A percentile compares a stretch with the other conserved stretches of the same genome.
Evolutionary conservation across 2,797 vertebrate species (phyloP).

Genomic region (Liparis tanakae): DNA sequence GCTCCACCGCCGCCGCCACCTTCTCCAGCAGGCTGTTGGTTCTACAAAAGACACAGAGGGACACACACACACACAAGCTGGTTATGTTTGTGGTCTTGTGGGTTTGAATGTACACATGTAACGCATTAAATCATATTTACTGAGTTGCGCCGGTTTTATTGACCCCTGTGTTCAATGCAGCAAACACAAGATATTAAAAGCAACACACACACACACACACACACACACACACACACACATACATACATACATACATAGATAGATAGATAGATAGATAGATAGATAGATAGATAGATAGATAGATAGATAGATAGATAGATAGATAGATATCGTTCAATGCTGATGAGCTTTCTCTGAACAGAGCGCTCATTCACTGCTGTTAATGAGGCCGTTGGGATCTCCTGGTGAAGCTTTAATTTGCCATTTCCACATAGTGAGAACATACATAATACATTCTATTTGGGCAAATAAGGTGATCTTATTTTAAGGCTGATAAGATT

Average conservation of each 20-base stretch:
- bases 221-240: no score
- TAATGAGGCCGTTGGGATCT: constrained; percentile 2
- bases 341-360: not conserved
- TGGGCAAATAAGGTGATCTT: not conserved
- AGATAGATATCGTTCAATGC: not conserved
- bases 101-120: not conserved
- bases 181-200: not conserved
- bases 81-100: not conserved
- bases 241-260: no score
- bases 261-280: not conserved
- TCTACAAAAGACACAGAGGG: constrained; percentile 75
- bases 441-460: not conserved
- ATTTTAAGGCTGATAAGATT: not conserved
- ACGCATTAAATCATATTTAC: not conserved
- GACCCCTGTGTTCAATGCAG: not conserved
- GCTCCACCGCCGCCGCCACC: constrained; percentile 95
- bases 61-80: not conserved
- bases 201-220: not conserved
- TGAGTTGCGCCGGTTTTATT: not conserved
- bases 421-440: not conserved
- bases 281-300: not conserved
- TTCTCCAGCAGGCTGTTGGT: constrained; percentile 96
- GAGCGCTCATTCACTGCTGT: constrained; percentile 4
- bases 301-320: not conserved
- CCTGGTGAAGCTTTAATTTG: not conserved